Evolutionary conservation across 2,888 invertebrate genomes (phyloP), one percentile per base, ranked within the genome.

Genomic region (Glyphotaelius pellucidus): DNA sequence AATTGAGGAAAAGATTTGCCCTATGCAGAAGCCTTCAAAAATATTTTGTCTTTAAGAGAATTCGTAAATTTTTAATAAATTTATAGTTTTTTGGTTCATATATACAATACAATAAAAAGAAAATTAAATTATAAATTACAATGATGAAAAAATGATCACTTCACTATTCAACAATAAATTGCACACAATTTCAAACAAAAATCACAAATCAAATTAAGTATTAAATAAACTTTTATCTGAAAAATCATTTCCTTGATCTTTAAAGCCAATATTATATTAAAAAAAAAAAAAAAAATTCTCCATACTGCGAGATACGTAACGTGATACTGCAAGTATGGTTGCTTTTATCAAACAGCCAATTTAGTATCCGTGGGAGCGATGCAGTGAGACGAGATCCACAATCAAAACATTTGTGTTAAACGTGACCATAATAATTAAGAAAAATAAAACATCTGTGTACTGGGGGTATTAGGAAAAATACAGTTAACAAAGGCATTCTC

Each of bases 1-100:
- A 80, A 89, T 89, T 79, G 52, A 88, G 85, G 47, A 91, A 80
- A 84, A 91, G 84, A 85, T 83, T 88, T 85, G 80, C 89, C 80
- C 89, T 91, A 91, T 91, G 91, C 89, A 47, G 67, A 89, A 91
- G 89, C 89, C 84, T 35, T 83, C 81, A 89, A 88, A 80, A 52
- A 91, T 91, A 88, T 86, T 83, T 81, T 83, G 83, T 85, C 87
- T 31, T 80, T 32, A 80, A 90, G 79, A 87, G 87, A 52, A 86
- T 87, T 31, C n/a, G 42, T 42, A 42, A 67, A 88, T 86, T 32
- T 79, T 87, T 31, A 31, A 79, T 88, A 88, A 35, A 32, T 88
- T 32, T 35, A 79, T 88, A 88, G 15, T 88, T 85, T 85, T 86
- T 47, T 86, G 86, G 35, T 83, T 32, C 32, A 86, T 86, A 86